phyloP scores from a whole-genome alignment of 1,140 invertebrate genomes.

The Nymphalis io region DNA sequence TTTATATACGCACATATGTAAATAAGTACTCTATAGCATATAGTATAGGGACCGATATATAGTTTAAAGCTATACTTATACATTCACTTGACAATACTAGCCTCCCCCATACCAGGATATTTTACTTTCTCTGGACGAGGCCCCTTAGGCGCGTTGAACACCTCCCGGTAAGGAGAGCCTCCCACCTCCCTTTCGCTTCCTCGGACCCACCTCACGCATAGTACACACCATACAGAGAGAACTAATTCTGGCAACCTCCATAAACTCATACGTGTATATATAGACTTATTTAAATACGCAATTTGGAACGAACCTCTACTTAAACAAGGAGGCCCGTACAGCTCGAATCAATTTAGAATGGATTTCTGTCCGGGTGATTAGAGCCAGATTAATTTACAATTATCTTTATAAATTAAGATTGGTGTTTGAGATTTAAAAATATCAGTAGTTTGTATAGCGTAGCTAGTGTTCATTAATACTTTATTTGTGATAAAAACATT shows the following conservation, averaged over 20 bases:
- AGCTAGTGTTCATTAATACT: too few species aligned
- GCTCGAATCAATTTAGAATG: constrained; percentile 66
- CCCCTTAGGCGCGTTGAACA: constrained; percentile 68
- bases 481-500: too few species aligned
- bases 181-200: constrained; percentile 45
- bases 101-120: constrained; percentile 75
- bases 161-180: constrained; percentile 47
- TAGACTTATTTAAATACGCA: constrained; percentile 76
- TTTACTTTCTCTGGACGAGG: constrained; percentile 78
- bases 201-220: constrained; percentile 66
- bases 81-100: constrained; percentile 78
- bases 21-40: constrained; percentile 67
- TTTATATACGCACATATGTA: constrained; percentile 73
- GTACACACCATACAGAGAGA: constrained; percentile 74
- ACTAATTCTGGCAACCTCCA: constrained; percentile 75
- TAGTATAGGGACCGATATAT: constrained; percentile 69
- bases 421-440: too few species aligned
- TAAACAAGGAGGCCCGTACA: constrained; percentile 47
- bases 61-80: constrained; percentile 79
- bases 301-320: constrained; percentile 60
- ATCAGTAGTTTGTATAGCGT: too few species aligned
- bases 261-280: constrained; percentile 71
- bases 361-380: constrained; percentile 59
- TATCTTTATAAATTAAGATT: neutral
- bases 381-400: constrained; percentile 43